These are phyloP conservation scores for Sceloporus tristichus DNA, from an alignment of 2,113 vertebrate species.

Conservation along the genomic window DNA sequence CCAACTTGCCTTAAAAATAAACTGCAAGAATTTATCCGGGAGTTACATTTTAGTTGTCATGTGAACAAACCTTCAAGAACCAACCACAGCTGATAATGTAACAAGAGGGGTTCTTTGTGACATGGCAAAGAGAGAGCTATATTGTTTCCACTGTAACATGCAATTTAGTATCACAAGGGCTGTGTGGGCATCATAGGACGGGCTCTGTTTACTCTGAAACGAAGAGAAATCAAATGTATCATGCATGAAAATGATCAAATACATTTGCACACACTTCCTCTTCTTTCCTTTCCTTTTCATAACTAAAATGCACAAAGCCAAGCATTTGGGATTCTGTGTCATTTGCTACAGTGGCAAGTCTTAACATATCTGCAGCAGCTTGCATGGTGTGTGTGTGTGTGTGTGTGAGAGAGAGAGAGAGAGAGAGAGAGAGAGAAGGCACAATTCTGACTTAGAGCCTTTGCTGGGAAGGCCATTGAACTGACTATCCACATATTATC, in stretches of 20 bases:
- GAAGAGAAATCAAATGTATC: neutral
- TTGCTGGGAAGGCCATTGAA: neutral
- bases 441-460: neutral
- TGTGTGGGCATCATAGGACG: neutral
- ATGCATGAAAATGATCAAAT: neutral
- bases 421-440: neutral
- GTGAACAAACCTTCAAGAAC: conserved; percentile 37
- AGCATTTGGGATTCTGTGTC: neutral
- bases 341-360: neutral
- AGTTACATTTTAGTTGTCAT: conserved; percentile 28
- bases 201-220: neutral
- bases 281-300: neutral
- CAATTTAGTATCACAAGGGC: neutral
- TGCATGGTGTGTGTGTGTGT: no score
- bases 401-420: no score
- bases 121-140: neutral
- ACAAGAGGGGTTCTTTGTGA: conserved; percentile 18
- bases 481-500: neutral
- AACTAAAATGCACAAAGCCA: neutral
- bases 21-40: conserved; percentile 38
- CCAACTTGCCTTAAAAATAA: conserved; percentile 51
- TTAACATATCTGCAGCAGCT: neutral
- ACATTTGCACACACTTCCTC: neutral
- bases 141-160: neutral
- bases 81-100: conserved; percentile 33